Base-by-base conservation (phyloP, 2,113 vertebrate genomes). In the Vulpes vulpes region DNA sequence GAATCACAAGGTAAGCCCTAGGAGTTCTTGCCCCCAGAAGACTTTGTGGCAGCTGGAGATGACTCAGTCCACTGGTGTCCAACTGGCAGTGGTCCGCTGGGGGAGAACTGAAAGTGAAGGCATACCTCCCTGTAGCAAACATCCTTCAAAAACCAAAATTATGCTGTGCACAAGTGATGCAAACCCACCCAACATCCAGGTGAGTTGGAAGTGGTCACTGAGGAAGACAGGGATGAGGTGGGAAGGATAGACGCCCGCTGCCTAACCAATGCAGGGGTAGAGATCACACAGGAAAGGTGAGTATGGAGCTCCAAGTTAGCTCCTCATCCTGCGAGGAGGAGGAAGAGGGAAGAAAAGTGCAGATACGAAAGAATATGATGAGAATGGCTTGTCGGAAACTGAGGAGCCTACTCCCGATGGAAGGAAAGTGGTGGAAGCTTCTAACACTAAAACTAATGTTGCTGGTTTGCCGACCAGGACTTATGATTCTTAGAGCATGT, bases 1-100 rank as follows among this genome's bases (percentile, higher is more conserved):
- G 99, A 99, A 88, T 99, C 99, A 0, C 99, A 99, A 94, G 99
- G 99, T 98, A 99, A 99, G 96, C 99, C 99, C 99, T 99, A 60
- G 99, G 99, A 97, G 99, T 99, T 51, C 99, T 99, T 57, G 99
- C 99, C 59, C 99, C 99, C 99, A 43, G 99, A 99, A 94, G 99
- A 99, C 99, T 99, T 99, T 98, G 99, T 99, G 1, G 99, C 99
- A 94, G 99, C 99, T 74, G 99, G 99, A 98, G 99, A 99, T 97
- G 99, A 99, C 97, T 97, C 99, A 98, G 99, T 99, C 96, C 99
- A 99, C 97, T 99, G 99, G 96, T 99, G 99, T 94, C 99, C 99
- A 84, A 99, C 99, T 99, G 99, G 99, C 99, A 99, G 99, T 99
- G 99, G 99, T 99, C 99, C 80, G 89, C 98, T 23, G 99, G 99